Evolutionary conservation across 2,888 invertebrate species (phyloP).

Genomic region (Sinhomidia bicolor): DNA sequence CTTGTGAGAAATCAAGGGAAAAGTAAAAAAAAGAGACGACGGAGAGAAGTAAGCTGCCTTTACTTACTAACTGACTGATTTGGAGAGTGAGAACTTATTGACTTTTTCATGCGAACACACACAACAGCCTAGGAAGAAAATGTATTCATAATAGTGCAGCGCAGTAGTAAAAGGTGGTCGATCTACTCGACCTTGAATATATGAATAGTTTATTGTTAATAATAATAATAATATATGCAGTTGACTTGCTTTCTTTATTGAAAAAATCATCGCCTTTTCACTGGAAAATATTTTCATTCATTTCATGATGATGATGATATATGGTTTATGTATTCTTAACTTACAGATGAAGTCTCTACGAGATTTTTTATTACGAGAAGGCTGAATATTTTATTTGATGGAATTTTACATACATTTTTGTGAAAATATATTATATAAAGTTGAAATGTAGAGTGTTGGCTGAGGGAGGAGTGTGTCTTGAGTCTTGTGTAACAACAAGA

Average conservation of each 20-base stretch:
- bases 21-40: background rate
- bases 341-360: too few species aligned
- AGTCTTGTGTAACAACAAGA: background rate
- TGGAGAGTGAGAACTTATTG: conserved; percentile 24
- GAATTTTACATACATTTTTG: background rate
- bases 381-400: too few species aligned
- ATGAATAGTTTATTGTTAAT: conserved; percentile 14
- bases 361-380: too few species aligned
- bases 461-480: too few species aligned
- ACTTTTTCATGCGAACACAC: background rate
- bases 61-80: background rate
- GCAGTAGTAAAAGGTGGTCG: too few species aligned
- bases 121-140: background rate
- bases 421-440: too few species aligned
- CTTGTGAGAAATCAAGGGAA: conserved; percentile 22
- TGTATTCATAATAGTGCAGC: conserved; percentile 12
- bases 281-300: conserved; percentile 12
- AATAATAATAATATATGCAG: background rate
- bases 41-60: background rate
- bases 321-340: too few species aligned
- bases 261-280: conserved; percentile 48
- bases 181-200: conserved; percentile 32
- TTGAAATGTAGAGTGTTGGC: too few species aligned
- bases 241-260: conserved; percentile 20
- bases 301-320: too few species aligned